A percentile compares a stretch with the other conserved stretches of the same genome.
These are phyloP conservation scores for Dicyrtomina minuta DNA, from an alignment of 2,888 invertebrate species.

Conservation along the genomic window DNA sequence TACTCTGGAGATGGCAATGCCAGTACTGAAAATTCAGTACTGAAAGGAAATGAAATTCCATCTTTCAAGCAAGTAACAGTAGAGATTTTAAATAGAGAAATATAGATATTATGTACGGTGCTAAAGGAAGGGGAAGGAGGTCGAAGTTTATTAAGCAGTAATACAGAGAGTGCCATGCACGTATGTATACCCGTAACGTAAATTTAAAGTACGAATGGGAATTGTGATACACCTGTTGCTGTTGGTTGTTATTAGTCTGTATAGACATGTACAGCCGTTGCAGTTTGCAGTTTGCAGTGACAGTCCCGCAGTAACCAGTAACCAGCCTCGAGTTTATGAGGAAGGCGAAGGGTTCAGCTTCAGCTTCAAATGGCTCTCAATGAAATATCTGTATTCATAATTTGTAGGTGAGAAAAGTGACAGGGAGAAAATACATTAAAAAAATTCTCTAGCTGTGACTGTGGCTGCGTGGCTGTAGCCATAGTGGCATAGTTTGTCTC, in stretches of 20 bases:
- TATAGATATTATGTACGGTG: neutral
- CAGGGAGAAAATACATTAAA: conserved; percentile 28
- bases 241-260: too few species aligned
- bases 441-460: too few species aligned
- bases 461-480: too few species aligned
- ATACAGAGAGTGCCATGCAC: neutral
- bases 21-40: too few species aligned
- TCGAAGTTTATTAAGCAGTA: neutral
- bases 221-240: conserved; percentile 12
- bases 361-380: conserved; percentile 15
- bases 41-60: too few species aligned
- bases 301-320: too few species aligned
- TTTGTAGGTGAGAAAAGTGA: conserved; percentile 47
- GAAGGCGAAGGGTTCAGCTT: too few species aligned
- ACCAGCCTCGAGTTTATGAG: conserved; percentile 20
- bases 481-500: neutral
- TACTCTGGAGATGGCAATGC: too few species aligned
- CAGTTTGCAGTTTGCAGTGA: too few species aligned
- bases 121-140: neutral
- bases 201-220: neutral
- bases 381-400: conserved; percentile 46
- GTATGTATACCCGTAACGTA: neutral
- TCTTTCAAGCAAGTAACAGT: too few species aligned
- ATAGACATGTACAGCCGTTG: too few species aligned
- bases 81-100: too few species aligned